Evolutionary conservation across 2,113 vertebrate genomes (phyloP).

Genomic region (Tursiops truncatus): DNA sequence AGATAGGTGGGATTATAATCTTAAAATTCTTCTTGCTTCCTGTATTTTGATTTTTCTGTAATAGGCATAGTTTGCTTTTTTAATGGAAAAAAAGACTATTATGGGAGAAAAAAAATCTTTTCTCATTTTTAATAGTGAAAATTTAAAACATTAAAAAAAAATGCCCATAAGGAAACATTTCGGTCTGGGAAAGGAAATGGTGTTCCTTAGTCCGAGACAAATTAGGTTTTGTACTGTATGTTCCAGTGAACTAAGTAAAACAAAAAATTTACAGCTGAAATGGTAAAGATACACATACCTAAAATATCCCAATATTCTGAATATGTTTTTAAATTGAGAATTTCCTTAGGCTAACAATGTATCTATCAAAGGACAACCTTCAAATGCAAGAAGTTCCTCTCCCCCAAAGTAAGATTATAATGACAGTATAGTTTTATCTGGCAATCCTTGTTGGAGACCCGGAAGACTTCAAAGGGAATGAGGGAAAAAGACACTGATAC

Average conservation of each 20-base stretch:
- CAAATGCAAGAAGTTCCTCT: neutral
- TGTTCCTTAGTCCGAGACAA: neutral
- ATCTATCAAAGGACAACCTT: slow-evolving; percentile 13
- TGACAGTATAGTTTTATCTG: neutral
- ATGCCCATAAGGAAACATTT: neutral
- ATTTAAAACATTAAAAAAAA: neutral
- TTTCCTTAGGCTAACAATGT: slow-evolving; percentile 4
- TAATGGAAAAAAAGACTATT: neutral
- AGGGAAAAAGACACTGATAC: neutral
- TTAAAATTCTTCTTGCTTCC: neutral
- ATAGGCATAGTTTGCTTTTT: slow-evolving; percentile 10
- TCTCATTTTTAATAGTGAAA: neutral
- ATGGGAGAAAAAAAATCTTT: neutral
- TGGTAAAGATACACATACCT: neutral
- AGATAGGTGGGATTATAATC: neutral
- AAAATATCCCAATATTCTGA: neutral
- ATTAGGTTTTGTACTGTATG: neutral
- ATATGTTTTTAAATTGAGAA: neutral
- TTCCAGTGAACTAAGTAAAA: neutral
- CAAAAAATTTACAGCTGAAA: neutral
- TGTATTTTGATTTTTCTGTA: neutral
- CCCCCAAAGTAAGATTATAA: neutral
- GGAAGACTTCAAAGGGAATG: neutral
- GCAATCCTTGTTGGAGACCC: neutral
- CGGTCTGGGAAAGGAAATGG: neutral